Percentiles rank a stretch among this genome's conserved stretches.
Evolutionary conservation across 2,113 vertebrate species (phyloP).

Genomic region (Semicossyphus pulcher): DNA sequence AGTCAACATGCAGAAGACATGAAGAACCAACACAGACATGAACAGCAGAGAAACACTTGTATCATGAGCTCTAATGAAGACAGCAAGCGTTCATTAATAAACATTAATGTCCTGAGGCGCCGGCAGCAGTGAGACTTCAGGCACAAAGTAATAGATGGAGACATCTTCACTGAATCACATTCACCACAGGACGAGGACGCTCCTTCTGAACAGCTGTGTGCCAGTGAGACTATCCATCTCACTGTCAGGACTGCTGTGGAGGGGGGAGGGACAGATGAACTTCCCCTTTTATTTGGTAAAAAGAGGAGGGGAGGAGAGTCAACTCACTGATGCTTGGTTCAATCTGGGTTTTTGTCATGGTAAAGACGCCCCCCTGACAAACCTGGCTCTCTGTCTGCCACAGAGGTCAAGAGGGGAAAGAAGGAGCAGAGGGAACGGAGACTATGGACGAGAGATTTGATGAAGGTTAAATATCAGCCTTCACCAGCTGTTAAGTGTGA

Average conservation of each 20-base stretch:
- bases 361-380: conserved; percentile 1
- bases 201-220: conserved; percentile 36
- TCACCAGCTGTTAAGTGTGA: too few relatives aligned
- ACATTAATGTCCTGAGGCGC: conserved; percentile 18
- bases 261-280: conserved; percentile 24
- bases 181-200: conserved; percentile 1
- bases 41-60: background rate
- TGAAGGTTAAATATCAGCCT: too few relatives aligned
- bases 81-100: conserved; percentile 30
- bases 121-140: conserved; percentile 17
- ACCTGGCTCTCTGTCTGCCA: background rate
- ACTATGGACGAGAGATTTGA: too few relatives aligned
- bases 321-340: conserved; percentile 12
- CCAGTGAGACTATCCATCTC: background rate
- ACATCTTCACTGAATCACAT: conserved; percentile 32
- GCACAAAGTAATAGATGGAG: conserved; percentile 26
- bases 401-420: conserved; percentile 10
- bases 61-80: too few relatives aligned
- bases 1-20: background rate
- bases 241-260: conserved; percentile 6
- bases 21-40: background rate
- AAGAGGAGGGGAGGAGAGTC: background rate
- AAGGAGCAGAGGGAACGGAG: background rate
- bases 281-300: conserved; percentile 3
- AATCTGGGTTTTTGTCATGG: conserved; percentile 47